These are phyloP conservation scores for Cavia aperea DNA, from an alignment of 2,113 vertebrate species.

Conservation along the genomic window DNA sequence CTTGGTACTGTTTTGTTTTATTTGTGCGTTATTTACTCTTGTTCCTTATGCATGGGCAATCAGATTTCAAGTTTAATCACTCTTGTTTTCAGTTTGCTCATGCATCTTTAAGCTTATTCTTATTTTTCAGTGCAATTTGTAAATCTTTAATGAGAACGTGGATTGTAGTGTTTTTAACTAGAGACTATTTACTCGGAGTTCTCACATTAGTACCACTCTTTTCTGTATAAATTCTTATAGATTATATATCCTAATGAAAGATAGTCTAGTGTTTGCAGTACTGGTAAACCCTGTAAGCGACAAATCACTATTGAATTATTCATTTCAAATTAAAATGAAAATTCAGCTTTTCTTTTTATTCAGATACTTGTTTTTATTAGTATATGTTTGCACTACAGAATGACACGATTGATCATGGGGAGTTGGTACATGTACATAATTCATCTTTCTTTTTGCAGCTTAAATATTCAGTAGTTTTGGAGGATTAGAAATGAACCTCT, in stretches of 20 bases:
- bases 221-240: neutral
- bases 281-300: neutral
- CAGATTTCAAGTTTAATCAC: neutral
- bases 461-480: neutral
- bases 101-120: neutral
- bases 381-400: neutral
- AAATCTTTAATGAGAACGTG: neutral
- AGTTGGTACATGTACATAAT: neutral
- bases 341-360: neutral
- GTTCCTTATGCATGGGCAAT: neutral
- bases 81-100: neutral
- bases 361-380: neutral
- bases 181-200: neutral
- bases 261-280: neutral
- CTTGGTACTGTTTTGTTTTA: neutral
- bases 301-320: neutral
- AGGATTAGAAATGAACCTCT: neutral
- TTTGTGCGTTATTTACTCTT: neutral
- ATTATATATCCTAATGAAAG: neutral
- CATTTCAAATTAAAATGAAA: constrained; percentile 2
- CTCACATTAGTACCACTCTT: neutral
- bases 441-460: neutral
- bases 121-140: neutral
- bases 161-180: neutral
- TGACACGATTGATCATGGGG: neutral